Base-by-base conservation (phyloP, 2,797 vertebrate species). In the Sebastes jordani region DNA sequence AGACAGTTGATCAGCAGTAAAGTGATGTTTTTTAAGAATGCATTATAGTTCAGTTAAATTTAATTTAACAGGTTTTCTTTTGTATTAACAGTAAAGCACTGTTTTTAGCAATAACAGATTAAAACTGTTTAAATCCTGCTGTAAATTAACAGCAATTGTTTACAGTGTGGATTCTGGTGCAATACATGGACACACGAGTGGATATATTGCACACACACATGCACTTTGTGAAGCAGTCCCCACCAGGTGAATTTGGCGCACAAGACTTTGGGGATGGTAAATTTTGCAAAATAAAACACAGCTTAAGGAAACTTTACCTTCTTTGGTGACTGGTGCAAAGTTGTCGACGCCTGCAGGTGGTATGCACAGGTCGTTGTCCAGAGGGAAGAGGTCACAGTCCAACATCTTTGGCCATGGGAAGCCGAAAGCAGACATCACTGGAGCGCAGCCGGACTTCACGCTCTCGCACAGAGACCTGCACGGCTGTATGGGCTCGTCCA, bases 321-420 rank as follows among this genome's bases (percentile, higher is more conserved):
- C 97, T 72, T 94, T 95, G 14, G 97, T 97, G 83, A 94, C 96
- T 1, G 97, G 96, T 66, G 95, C 94, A 34, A 95, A 85, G 89
- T 95, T 96, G 23, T 97, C 97, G 55, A 81, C 88, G 88, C 93
- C 94, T 13, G 96, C 97, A 20, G 97, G 97, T 0, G 98, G 98
- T 80, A 99, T 99, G 92, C 98, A 99, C 56, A 99, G 94, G 89
- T 99, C 98, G 72, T 99, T 98, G 93, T 99, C 98, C 46, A 93
- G 93, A 11, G 98, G 98, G 83, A 99, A 99, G 3, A 97, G 97
- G 66, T 93, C 94, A 86, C 98, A 99, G 86, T 99, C 96, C 82
- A 99, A 91, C 98, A 99, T 99, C 89, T 98, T 97, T 0, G 98
- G 98, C 98, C 98, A 99, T 2, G 98, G 98, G 82, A 98, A 99